Percentiles rank a stretch among this genome's conserved stretches.
phyloP scores from a whole-genome alignment of 2,888 invertebrate genomes.

The Melanophora roralis region DNA sequence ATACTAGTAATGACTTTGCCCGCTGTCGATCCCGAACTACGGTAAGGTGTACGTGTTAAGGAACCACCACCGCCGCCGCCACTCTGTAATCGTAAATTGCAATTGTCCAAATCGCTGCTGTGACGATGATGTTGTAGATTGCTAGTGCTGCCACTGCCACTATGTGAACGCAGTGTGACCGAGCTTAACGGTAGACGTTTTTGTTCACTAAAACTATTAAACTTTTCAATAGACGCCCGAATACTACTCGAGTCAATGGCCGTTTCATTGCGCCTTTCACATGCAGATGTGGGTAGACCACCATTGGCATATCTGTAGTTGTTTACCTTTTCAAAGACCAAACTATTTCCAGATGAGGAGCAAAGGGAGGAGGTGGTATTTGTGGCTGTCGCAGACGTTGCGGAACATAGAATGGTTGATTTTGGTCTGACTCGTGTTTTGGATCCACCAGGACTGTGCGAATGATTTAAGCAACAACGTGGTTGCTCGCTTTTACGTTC shows the following conservation, averaged over 20 bases:
- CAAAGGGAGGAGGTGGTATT: no score
- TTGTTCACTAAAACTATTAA: constrained; percentile 74
- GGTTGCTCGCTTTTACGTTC: constrained; percentile 58
- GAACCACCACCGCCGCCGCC: constrained; percentile 70
- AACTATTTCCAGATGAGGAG: constrained; percentile 56
- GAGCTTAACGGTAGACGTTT: constrained; percentile 69
- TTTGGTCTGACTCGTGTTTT: constrained; percentile 68
- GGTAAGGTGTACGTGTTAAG: constrained; percentile 70
- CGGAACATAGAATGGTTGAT: constrained; percentile 70
- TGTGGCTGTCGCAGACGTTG: constrained; percentile 62
- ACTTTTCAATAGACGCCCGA: constrained; percentile 75
- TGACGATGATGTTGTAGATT: constrained; percentile 72
- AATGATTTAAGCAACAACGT: constrained; percentile 52
- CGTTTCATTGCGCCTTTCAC: constrained; percentile 61
- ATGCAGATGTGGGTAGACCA: constrained; percentile 21
- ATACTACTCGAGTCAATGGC: constrained; percentile 74
- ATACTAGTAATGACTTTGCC: constrained; percentile 64
- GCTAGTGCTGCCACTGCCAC: constrained; percentile 70
- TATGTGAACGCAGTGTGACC: constrained; percentile 61
- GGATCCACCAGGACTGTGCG: constrained; percentile 18
- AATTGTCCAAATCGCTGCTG: constrained; percentile 63
- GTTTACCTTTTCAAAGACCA: constrained; percentile 71
- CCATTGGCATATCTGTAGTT: constrained; percentile 73
- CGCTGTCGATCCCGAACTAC: constrained; percentile 64
- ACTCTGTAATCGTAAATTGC: constrained; percentile 60